A percentile compares a stretch with the other conserved stretches of the same genome.
Conservation (phyloP, 1,140 invertebrate genomes). For the Drosophila chauvacae region DNA sequence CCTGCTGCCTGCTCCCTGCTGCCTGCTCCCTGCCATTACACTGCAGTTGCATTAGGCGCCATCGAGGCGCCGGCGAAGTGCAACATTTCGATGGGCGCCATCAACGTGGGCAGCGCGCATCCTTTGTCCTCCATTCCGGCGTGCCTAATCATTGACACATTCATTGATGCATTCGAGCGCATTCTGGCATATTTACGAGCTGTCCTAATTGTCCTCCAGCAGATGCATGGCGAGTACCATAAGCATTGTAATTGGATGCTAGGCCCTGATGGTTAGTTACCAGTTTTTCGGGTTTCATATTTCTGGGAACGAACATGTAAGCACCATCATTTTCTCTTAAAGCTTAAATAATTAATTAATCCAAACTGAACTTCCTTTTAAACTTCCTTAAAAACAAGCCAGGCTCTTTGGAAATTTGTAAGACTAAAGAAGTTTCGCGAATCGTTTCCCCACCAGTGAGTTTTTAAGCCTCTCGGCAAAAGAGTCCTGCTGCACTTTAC, state of each 20-base stretch:
- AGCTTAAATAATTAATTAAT: not conserved
- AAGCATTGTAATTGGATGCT: slow-evolving; percentile 2
- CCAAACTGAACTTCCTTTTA: not conserved
- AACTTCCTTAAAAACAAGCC: not conserved
- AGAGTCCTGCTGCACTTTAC: slow-evolving; percentile 9
- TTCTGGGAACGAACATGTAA: not conserved
- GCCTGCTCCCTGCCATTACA: not conserved
- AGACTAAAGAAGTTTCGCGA: slow-evolving; percentile 7
- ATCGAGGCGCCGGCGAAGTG: slow-evolving; percentile 37
- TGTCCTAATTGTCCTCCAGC: slow-evolving; percentile 48
- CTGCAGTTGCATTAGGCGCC: slow-evolving; percentile 74
- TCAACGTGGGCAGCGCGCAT: slow-evolving; percentile 41
- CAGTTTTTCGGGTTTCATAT: not conserved
- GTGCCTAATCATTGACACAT: slow-evolving; percentile 79
- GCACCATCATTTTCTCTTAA: too few species aligned
- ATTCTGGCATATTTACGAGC: slow-evolving; percentile 69
- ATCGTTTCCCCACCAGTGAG: slow-evolving; percentile 2
- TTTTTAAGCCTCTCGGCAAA: slow-evolving; percentile 9
- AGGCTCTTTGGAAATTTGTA: not conserved
- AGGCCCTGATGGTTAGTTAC: not conserved
- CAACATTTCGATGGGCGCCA: slow-evolving; percentile 71
- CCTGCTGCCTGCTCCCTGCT: not conserved
- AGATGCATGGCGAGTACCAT: slow-evolving; percentile 11
- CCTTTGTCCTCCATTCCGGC: slow-evolving; percentile 29
- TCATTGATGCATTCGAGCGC: slow-evolving; percentile 70